Conservation (phyloP, 2,797 vertebrate genomes). For the Enteromius mattozi region DNA sequence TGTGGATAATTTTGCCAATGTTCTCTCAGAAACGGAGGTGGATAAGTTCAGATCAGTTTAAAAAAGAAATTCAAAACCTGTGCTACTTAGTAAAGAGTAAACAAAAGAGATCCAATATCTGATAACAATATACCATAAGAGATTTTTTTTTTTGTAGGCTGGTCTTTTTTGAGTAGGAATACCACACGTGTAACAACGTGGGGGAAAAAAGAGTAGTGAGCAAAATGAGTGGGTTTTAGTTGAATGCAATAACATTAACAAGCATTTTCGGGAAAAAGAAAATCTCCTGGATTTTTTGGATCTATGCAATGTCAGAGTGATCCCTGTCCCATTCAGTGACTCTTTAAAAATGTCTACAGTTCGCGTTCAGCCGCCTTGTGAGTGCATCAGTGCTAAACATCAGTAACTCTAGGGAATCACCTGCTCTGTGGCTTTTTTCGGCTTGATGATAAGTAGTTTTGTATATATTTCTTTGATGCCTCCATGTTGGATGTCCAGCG, state of each 20-base stretch:
- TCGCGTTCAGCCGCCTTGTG: neutral
- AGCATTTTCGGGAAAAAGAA: neutral
- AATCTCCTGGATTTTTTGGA: neutral
- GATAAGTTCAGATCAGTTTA: neutral
- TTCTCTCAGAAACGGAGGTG: neutral
- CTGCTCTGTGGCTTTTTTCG: neutral
- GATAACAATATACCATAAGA: neutral
- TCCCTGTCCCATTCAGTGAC: neutral
- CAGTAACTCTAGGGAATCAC: neutral
- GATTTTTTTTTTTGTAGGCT: neutral
- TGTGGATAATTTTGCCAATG: neutral
- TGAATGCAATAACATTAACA: neutral
- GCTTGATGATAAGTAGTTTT: neutral
- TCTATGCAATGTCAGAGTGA: conserved; percentile 48
- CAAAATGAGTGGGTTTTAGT: neutral
- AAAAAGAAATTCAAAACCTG: neutral
- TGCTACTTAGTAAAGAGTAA: neutral
- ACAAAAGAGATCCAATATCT: neutral
- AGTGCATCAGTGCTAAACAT: neutral
- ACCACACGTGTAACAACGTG: neutral
- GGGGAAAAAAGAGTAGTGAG: neutral
- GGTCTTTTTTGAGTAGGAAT: neutral
- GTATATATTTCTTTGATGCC: conserved; percentile 11
- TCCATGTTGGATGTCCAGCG: neutral
- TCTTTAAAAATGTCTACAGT: conserved; percentile 1